Evolutionary conservation across 1,140 invertebrate genomes (phyloP).

Genomic region (Augochlora pura): DNA sequence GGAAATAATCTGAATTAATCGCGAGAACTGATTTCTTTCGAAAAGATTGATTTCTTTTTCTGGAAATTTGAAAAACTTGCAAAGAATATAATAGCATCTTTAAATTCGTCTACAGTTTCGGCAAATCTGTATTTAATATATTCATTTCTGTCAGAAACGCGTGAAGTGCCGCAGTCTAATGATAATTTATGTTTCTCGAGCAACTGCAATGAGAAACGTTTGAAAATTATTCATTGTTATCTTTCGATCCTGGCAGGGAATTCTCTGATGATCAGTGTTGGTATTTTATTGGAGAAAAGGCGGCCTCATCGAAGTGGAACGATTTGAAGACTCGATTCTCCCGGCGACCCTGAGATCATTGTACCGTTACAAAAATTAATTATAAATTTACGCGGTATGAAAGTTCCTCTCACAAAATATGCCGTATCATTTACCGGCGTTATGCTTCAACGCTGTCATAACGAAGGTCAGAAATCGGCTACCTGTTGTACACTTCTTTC

Average conservation of each 20-base stretch:
- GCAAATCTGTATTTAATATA: too few relatives aligned
- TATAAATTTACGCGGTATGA: slow-evolving; percentile 55
- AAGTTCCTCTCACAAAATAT: slow-evolving; percentile 44
- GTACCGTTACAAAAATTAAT: slow-evolving; percentile 62
- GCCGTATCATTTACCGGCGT: slow-evolving; percentile 54
- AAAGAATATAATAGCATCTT: too few relatives aligned
- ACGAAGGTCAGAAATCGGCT: slow-evolving; percentile 13
- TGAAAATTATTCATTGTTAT: not conserved
- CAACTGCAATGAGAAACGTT: not conserved
- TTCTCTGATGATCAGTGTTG: not conserved
- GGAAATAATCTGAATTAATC: too few relatives aligned
- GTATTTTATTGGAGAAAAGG: slow-evolving; percentile 19
- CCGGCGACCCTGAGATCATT: slow-evolving; percentile 39
- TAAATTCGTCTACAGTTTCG: too few relatives aligned
- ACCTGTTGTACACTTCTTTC: slow-evolving; percentile 22
- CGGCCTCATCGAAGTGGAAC: slow-evolving; percentile 43
- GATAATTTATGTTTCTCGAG: not conserved
- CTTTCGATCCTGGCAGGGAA: not conserved
- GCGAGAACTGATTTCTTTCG: too few relatives aligned
- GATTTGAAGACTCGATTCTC: slow-evolving; percentile 34
- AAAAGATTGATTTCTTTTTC: too few relatives aligned
- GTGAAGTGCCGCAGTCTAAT: too few relatives aligned
- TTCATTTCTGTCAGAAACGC: too few relatives aligned
- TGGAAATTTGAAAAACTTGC: too few relatives aligned
- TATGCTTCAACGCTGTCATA: slow-evolving; percentile 55